phyloP scores from a whole-genome alignment of 2,113 vertebrate genomes.

The Oreochromis tanganicae region DNA sequence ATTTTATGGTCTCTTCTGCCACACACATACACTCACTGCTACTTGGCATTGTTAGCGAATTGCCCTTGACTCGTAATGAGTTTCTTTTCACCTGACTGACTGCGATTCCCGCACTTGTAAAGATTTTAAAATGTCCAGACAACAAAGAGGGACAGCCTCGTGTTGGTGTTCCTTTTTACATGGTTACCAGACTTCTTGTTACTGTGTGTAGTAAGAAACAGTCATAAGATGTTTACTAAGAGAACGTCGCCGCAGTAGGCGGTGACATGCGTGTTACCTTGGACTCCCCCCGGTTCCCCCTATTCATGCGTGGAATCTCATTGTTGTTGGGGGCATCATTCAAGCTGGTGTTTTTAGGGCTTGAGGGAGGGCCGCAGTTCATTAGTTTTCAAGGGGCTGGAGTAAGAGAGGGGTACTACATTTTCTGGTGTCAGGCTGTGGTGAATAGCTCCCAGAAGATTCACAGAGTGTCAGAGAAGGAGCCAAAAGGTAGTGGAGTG shows the following conservation, averaged over 20 bases:
- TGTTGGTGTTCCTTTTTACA: slow-evolving; percentile 43
- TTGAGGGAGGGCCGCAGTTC: slow-evolving; percentile 58
- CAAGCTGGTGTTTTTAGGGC: slow-evolving; percentile 70
- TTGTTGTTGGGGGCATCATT: slow-evolving; percentile 68
- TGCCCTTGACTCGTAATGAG: slow-evolving; percentile 53
- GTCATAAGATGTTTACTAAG: slow-evolving; percentile 63
- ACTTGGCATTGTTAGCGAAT: slow-evolving; percentile 37
- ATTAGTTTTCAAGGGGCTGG: slow-evolving; percentile 54
- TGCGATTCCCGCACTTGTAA: slow-evolving; percentile 70
- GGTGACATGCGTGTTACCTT: slow-evolving; percentile 56
- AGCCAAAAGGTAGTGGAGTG: slow-evolving; percentile 13
- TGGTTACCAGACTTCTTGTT: slow-evolving; percentile 56
- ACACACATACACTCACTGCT: slow-evolving; percentile 14
- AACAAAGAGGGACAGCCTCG: slow-evolving; percentile 47
- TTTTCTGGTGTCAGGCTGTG: slow-evolving; percentile 50
- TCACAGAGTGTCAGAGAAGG: slow-evolving; percentile 26
- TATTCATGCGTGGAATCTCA: slow-evolving; percentile 72
- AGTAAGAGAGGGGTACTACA: slow-evolving; percentile 19
- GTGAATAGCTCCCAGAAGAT: slow-evolving; percentile 34
- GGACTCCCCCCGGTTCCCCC: slow-evolving; percentile 58
- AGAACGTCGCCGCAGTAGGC: slow-evolving; percentile 46
- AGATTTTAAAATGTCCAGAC: slow-evolving; percentile 64
- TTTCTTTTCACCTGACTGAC: slow-evolving; percentile 51
- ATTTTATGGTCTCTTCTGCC: not conserved
- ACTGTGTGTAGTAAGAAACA: slow-evolving; percentile 27